phyloP scores from a whole-genome alignment of 2,888 invertebrate species.

The Ellobium chinense region DNA sequence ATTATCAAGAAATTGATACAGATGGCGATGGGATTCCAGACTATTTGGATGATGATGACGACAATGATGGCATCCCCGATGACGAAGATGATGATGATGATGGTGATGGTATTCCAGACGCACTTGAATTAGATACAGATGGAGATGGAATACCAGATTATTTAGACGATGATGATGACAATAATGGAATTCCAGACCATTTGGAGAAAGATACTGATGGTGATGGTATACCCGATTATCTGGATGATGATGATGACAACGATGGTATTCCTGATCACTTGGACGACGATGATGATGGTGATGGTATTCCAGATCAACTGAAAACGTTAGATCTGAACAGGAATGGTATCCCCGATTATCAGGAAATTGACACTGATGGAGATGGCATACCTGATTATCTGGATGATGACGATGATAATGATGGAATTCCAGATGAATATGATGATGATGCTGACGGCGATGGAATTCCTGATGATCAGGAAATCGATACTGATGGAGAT shows the following conservation, averaged over 20 bases:
- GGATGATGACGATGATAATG: conserved; percentile 70
- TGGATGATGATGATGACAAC: conserved; percentile 59
- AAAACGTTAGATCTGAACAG: conserved; percentile 58
- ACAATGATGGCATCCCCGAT: conserved; percentile 71
- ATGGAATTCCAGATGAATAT: conserved; percentile 72
- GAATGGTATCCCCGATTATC: conserved; percentile 71
- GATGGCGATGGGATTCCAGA: conserved; percentile 77
- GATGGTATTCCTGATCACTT: conserved; percentile 67
- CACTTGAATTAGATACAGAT: conserved; percentile 59
- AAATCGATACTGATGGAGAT: conserved; percentile 47
- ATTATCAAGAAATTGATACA: conserved; percentile 40
- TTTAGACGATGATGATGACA: conserved; percentile 59
- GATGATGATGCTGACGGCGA: conserved; percentile 61
- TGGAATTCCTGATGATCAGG: conserved; percentile 65
- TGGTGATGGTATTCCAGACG: conserved; percentile 65
- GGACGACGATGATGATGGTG: conserved; percentile 58
- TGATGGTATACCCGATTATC: conserved; percentile 54
- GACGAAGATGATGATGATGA: conserved; percentile 60
- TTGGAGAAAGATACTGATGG: conserved; percentile 55
- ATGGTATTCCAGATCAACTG: conserved; percentile 65
- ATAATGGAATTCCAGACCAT: conserved; percentile 70
- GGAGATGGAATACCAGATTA: conserved; percentile 63
- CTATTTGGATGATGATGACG: conserved; percentile 63
- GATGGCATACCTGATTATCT: conserved; percentile 60
- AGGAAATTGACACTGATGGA: conserved; percentile 58